Percentiles rank a stretch among this genome's conserved stretches.
Evolutionary conservation across 1,140 invertebrate genomes (phyloP).

Genomic region (Harpegnathos saltator): DNA sequence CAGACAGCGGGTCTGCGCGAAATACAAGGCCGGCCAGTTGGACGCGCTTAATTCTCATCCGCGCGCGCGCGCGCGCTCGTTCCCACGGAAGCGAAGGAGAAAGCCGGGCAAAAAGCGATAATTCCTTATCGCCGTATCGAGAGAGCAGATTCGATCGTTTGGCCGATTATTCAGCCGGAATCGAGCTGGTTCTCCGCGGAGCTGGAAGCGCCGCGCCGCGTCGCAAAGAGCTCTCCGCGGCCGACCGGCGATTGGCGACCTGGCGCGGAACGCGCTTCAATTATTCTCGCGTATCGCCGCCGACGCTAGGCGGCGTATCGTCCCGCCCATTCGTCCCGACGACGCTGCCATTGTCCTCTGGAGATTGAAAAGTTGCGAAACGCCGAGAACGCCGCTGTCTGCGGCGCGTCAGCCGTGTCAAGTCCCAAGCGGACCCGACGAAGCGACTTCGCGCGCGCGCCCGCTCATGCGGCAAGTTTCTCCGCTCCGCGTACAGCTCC

Average conservation of each 20-base stretch:
- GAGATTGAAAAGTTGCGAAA: constrained; percentile 41
- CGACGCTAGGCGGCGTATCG: neutral
- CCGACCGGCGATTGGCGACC: constrained; percentile 3
- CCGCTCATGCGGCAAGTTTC: neutral
- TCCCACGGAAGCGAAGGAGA: neutral
- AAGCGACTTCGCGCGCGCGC: constrained; percentile 19
- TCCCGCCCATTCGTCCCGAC: neutral
- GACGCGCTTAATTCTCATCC: constrained; percentile 27
- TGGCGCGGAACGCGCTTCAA: constrained; percentile 10
- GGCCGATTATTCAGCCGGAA: too few species aligned
- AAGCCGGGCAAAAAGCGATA: too few species aligned
- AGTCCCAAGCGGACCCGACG: neutral
- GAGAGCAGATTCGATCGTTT: too few species aligned
- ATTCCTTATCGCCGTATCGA: too few species aligned
- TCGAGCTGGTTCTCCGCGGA: too few species aligned
- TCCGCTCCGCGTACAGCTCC: neutral
- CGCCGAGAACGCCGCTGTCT: too few species aligned
- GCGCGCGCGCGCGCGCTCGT: neutral
- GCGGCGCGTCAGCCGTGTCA: neutral
- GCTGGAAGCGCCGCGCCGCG: too few species aligned
- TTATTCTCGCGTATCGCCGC: constrained; percentile 15
- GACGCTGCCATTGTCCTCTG: constrained; percentile 1
- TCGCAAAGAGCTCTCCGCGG: neutral
- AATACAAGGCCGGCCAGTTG: constrained; percentile 20
- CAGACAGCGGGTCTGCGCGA: constrained; percentile 61